These are phyloP conservation scores for Pteria penguin DNA, from an alignment of 2,888 invertebrate genomes.

Conservation along the genomic window DNA sequence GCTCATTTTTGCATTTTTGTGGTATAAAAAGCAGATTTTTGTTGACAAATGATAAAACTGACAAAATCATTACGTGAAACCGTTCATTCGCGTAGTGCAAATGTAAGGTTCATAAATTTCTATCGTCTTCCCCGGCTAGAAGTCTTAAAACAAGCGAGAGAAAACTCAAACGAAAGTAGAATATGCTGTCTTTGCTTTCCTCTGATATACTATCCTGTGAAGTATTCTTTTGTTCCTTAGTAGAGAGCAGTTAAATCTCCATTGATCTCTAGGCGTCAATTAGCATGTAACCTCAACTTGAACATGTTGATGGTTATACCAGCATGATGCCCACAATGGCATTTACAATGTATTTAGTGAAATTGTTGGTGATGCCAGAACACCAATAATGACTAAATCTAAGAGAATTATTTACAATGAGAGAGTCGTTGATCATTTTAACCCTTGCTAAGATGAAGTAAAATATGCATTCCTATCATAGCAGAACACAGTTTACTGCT, in stretches of 20 bases:
- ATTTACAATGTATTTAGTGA: conserved; percentile 5
- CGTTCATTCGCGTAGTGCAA: no score
- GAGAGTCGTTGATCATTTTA: conserved; percentile 1
- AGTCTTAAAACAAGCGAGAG: no score
- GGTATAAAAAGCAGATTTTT: no score
- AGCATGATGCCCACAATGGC: conserved; percentile 5
- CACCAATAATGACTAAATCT: conserved; percentile 4
- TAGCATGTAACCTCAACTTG: neutral
- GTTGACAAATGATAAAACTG: no score
- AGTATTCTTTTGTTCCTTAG: conserved; percentile 1
- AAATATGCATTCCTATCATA: no score
- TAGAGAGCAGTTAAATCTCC: neutral
- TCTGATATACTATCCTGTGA: neutral
- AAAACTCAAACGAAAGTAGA: no score
- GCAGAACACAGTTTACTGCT: no score
- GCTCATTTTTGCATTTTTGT: no score
- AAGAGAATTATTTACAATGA: conserved; percentile 1
- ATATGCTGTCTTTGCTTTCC: no score
- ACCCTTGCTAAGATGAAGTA: neutral
- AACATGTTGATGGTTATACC: neutral
- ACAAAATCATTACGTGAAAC: no score
- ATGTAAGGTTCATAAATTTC: no score
- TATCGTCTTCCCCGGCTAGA: no score
- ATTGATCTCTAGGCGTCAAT: neutral
- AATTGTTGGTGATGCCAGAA: neutral